Evolutionary conservation across 1,140 invertebrate genomes (phyloP), one percentile per base, ranked within the genome.

Genomic region (Drosophila grimshawi): DNA sequence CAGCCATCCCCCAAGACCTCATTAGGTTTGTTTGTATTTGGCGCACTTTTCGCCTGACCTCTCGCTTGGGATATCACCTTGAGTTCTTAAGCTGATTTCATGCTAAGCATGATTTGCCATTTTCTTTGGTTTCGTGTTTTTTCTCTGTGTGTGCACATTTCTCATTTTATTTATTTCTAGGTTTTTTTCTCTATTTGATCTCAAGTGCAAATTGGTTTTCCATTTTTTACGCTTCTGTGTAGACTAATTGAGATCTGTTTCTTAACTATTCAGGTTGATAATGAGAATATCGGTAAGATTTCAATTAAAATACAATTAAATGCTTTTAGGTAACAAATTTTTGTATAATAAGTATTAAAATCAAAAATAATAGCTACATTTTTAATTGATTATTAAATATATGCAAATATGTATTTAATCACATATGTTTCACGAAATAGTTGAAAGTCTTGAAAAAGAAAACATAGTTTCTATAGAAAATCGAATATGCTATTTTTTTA

Each of bases 61-160:
- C 60, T 48, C 51, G 56, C 81, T 63, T 67, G 46, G 73, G 68
- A 80, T 75, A 81, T 80, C 80, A 74, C 68, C 80, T 80, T 89
- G 85, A 88, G 70, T 70, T 76, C 63, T 74, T 88, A 88, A 88
- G 83, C 83, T 78, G 83, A 88, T 88, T 88, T 85, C 83, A 89
- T 78, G 77, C 77, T 53, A 62, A 77, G 72, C 65, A 86, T 86
- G 83, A 88, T 88, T 80, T 82, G 76, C 53, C 60, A 66, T 81
- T 85, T 85, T 67, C 43, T 51, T 69, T 70, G 4, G 57, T 55
- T 53, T 63, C 10, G 33, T 48, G n/a, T 5, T 6, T 60, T 49
- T 45, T 37, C 32, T 52, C 19, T 68, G 10, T 32, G 39, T 41
- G 8, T 59, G 19, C 19, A 19, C 19, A 19, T 41, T 37, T 41